Conservation (phyloP, 1,140 invertebrate species). For the Aphelenchoides avenae region DNA sequence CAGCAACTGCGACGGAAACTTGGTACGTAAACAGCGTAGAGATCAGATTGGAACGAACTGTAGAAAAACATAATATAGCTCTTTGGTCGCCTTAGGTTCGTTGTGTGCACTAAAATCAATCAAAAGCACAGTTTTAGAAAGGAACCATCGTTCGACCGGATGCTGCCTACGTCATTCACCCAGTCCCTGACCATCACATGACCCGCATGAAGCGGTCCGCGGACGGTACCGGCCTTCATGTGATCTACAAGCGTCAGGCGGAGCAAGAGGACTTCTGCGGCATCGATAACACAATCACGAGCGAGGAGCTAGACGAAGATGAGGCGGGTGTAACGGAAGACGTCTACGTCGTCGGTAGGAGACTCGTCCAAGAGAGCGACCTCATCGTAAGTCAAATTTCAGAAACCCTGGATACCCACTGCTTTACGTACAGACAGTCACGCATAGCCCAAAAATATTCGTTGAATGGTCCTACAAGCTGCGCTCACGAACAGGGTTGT, state of each 20-base stretch:
- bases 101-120: background rate
- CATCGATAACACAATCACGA: conserved; percentile 54
- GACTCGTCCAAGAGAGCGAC: conserved; percentile 49
- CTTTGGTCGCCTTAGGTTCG: background rate
- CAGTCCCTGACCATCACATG: conserved; percentile 51
- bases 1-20: conserved; percentile 48
- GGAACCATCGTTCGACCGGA: conserved; percentile 50
- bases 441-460: too few relatives aligned
- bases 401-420: too few relatives aligned
- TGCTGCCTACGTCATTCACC: conserved; percentile 52
- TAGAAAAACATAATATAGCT: conserved; percentile 22
- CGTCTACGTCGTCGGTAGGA: conserved; percentile 56
- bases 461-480: too few relatives aligned
- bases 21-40: background rate
- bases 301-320: conserved; percentile 54
- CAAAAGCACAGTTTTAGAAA: conserved; percentile 43
- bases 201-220: conserved; percentile 44
- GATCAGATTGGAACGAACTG: background rate
- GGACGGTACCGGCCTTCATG: conserved; percentile 43
- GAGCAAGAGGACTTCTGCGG: conserved; percentile 52
- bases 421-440: background rate
- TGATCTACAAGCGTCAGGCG: conserved; percentile 54
- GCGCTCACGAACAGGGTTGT: too few relatives aligned
- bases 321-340: conserved; percentile 53
- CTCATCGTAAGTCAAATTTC: conserved; percentile 38